Base-by-base conservation (phyloP, 2,888 invertebrate species). In the Caenorhabditis plicata region DNA sequence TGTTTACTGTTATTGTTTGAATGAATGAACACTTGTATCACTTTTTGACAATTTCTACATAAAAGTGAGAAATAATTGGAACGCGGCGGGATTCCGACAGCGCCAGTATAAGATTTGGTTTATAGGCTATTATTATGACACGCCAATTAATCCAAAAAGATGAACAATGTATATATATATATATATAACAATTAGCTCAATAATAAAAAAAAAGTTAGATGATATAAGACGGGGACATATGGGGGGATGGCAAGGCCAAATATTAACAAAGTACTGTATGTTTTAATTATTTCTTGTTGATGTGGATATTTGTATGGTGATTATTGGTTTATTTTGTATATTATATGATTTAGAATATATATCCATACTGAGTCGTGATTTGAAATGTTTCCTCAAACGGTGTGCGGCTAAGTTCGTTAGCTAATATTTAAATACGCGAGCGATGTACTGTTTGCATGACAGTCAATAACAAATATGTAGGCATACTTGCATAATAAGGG, bases 111-210 rank as follows among this genome's bases (percentile, higher is more conserved):
- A 56, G 40, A 44, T 50, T 50, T 56, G 49, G 26, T 11, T 20
- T 13, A 25, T 50, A 50, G 45, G 52, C 49, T 58, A 42, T 58
- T 58, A 58, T 58, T 58, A 58, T 58, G 58, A 58, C 58, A 58
- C 47, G 58, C 52, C 58, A 58, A 58, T 58, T 58, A 58, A 26
- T 47, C 8, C 15, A 39, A 23, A 46, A 51, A 36, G 32, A 36
- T 35, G 20, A 19, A n/a, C n/a, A n/a, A n/a, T n/a, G n/a, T n/a
- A n/a, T n/a, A n/a, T n/a, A n/a, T n/a, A n/a, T n/a, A n/a, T n/a
- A n/a, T n/a, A n/a, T n/a, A n/a, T n/a, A n/a, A n/a, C n/a, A n/a
- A n/a, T n/a, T n/a, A n/a, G n/a, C n/a, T n/a, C n/a, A n/a, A n/a
- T n/a, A n/a, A n/a, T 13, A 4, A 19, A 27, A 19, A 25, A 33